Evolutionary conservation across 2,113 vertebrate species (phyloP), one percentile per base, ranked within the genome.

Genomic region (Indri indri): DNA sequence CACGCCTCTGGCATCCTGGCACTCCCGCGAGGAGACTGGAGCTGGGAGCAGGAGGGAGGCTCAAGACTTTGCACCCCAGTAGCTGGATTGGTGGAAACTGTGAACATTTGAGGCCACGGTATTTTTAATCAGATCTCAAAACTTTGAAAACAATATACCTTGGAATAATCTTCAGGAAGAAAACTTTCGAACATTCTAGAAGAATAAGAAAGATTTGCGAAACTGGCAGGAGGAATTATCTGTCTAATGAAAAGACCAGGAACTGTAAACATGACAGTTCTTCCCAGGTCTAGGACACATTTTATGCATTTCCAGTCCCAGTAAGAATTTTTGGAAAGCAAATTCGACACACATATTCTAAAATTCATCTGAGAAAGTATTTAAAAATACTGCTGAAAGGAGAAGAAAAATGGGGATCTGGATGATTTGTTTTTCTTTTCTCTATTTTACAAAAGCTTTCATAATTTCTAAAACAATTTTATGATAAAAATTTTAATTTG

Each of bases 361-460:
- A 97, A 97, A 79, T 66, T 80, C 32, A 83, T 82, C 42, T 88
- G 63, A 59, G 30, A 71, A 88, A 90, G 63, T 90, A 47, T 66
- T 81, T 74, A 45, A 85, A 88, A 94, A 80, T 83, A 57, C 6
- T 40, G 32, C 65, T 90, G 83, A 97, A 91, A 80, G 32, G 61
- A 88, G 25, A 84, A 93, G 22, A 85, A 68, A 80, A 74, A 30
- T 30, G 6, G 4, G 13, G 81, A 95, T 40, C 30, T 18, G 40
- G 52, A 4, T 79, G 12, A 63, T 32, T 86, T 91, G 59, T 73
- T 84, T 71, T 74, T 23, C 59, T 47, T 57, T 71, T 34, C 50
- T 79, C 45, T 47, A 17, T 94, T 80, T 96, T 84, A 94, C 3
- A 80, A 80, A 97, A 74, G 6, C 5, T 77, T 70, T 81, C 16